phyloP scores from a whole-genome alignment of 92 coral and sea anemone genomes.

The Blastomussa wellsi region DNA sequence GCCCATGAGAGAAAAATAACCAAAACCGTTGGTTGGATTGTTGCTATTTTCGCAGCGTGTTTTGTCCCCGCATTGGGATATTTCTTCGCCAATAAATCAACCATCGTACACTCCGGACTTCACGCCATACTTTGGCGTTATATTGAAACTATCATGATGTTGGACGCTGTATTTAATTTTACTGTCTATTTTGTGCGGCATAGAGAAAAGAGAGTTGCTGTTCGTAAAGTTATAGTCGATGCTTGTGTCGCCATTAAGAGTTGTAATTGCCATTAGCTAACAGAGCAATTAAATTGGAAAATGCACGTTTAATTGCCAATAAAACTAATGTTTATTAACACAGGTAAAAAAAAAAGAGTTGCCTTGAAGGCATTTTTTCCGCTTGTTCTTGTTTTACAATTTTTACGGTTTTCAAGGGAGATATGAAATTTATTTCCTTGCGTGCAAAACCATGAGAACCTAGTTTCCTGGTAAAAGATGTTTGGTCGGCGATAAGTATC shows the following conservation, averaged over 20 bases:
- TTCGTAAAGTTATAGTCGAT: conserved; percentile 18
- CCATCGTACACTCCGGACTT: neutral
- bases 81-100: conserved; percentile 11
- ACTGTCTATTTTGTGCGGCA: conserved; percentile 33
- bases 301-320: neutral
- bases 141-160: conserved; percentile 39
- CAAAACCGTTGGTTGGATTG: conserved; percentile 14
- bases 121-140: conserved; percentile 39
- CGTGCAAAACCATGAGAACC: conserved; percentile 15
- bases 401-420: neutral
- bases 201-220: conserved; percentile 31
- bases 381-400: neutral
- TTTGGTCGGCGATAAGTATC: neutral
- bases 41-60: conserved; percentile 7
- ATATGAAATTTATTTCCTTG: neutral
- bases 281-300: neutral
- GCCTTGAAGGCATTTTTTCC: too few species aligned
- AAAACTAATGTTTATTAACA: neutral
- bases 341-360: too few species aligned
- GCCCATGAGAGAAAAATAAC: conserved; percentile 26
- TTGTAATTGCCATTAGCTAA: conserved; percentile 32
- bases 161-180: conserved; percentile 31
- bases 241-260: conserved; percentile 8
- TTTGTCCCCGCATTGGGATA: conserved; percentile 29
- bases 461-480: neutral